These are phyloP conservation scores for Tympanuchus pallidicinctus DNA, from an alignment of 2,113 vertebrate genomes.

Conservation along the genomic window DNA sequence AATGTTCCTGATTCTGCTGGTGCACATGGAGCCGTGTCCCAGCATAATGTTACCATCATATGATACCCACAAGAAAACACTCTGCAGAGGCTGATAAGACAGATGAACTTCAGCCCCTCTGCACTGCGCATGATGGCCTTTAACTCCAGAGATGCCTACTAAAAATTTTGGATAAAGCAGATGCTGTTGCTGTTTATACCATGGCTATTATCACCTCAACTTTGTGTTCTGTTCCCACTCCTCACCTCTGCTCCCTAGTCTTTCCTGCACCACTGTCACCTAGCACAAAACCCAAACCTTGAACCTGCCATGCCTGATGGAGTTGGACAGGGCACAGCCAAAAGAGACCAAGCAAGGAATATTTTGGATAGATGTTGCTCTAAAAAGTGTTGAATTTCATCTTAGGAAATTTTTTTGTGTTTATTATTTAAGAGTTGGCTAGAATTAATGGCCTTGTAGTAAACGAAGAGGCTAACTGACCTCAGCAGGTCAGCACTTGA, in stretches of 20 bases:
- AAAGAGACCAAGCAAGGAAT: not conserved
- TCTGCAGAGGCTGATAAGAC: not conserved
- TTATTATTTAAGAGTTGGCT: not conserved
- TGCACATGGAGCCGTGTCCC: accelerated
- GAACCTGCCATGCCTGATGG: not conserved
- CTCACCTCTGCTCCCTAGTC: not conserved
- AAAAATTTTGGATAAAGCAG: not conserved
- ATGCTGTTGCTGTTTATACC: not conserved
- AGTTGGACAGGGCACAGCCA: not conserved
- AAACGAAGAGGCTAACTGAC: not conserved
- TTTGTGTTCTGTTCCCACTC: accelerated
- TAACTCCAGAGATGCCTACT: not conserved
- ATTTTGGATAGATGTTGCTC: not conserved
- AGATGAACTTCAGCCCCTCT: not conserved
- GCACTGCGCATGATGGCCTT: not conserved
- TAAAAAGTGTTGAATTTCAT: not conserved
- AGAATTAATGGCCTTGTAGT: not conserved
- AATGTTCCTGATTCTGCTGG: not conserved
- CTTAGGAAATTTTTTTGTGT: not conserved
- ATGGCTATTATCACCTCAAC: not conserved
- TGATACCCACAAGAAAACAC: accelerated
- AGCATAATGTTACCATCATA: not conserved
- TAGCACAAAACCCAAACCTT: not conserved
- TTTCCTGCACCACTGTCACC: not conserved
- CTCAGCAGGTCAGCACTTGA: not conserved